Base-by-base conservation (phyloP, 2,888 invertebrate genomes). In the Drosophila birchii region DNA sequence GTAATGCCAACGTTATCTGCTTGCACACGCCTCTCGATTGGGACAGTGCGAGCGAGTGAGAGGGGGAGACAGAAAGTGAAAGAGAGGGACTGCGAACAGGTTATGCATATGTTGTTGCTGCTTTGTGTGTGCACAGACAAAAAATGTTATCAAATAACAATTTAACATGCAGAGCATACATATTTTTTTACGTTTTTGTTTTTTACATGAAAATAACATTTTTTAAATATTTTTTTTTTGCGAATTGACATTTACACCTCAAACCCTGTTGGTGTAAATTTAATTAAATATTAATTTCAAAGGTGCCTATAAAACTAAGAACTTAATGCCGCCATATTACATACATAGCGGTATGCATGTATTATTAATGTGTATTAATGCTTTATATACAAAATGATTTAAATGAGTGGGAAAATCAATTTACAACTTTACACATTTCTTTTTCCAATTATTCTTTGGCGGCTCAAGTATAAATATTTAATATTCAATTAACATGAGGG, bases 1-100 rank as follows among this genome's bases (percentile, higher is more conserved):
- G 81, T 85, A 85, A 87, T 85, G 79, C 87, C 85, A 85, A 72
- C 85, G 85, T 85, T 87, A 85, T 85, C 85, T 84, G 76, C 87
- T 72, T 81, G 74, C 78, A 80, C 81, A 80, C 76, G 75, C 69
- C 66, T 77, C 64, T 71, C 54, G 36, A 49, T 9, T 23, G 56
- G 41, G 51, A 47, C 9, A 47, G 8, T 43, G 29, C 2, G 36
- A 43, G 49, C 5, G 26, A 62, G 47, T 39, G 51, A 14, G 36
- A 38, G 12, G 29, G 51, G 14, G 36, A n/a, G 36, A 44, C n/a
- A 7, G 45, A 39, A 20, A 29, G 39, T 18, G 14, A 18, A 41
- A 23, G 39, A 51, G 41, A 23, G 26, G 38, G 45, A 51, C 23
- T 41, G 34, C 29, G 38, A n/a, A 54, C n/a, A 54, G 61, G 47